These are phyloP conservation scores for Papilio glaucus DNA, from an alignment of 1,140 invertebrate genomes.

Conservation along the genomic window DNA sequence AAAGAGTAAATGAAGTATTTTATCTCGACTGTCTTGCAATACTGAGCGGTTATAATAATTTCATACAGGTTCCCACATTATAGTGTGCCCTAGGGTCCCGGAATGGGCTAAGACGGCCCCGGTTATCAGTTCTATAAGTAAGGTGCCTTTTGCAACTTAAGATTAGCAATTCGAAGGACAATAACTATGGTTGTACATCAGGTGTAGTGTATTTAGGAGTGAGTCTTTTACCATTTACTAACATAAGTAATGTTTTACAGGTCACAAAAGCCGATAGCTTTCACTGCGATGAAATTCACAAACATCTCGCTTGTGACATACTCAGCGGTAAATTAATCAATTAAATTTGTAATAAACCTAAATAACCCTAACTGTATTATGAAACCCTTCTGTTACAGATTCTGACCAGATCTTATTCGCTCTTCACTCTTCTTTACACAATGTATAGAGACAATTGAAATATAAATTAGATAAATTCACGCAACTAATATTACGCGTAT, in stretches of 20 bases:
- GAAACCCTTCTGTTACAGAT: conserved; percentile 68
- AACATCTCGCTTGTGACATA: conserved; percentile 71
- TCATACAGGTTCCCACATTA: too few relatives aligned
- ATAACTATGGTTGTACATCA: too few relatives aligned
- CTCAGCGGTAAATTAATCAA: conserved; percentile 44
- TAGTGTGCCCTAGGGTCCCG: too few relatives aligned
- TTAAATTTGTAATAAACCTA: neutral
- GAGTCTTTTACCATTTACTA: neutral
- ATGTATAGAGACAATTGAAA: conserved; percentile 69
- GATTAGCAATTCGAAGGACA: too few relatives aligned
- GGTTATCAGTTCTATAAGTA: too few relatives aligned
- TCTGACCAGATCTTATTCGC: conserved; percentile 72
- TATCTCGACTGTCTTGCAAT: too few relatives aligned
- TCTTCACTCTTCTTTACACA: conserved; percentile 73
- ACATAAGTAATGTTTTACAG: conserved; percentile 52
- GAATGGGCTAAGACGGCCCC: too few relatives aligned
- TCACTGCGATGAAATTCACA: conserved; percentile 76
- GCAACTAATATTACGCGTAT: neutral
- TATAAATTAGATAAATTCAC: neutral
- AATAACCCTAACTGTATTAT: neutral
- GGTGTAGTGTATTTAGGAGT: too few relatives aligned
- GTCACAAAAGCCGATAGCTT: conserved; percentile 74
- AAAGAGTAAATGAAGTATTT: too few relatives aligned
- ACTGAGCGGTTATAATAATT: too few relatives aligned
- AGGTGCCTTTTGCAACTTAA: too few relatives aligned